Percentiles rank a stretch among this genome's conserved stretches.
Conservation (phyloP, 92 coral and sea anemone species). For the Scolanthus callimorphus region DNA sequence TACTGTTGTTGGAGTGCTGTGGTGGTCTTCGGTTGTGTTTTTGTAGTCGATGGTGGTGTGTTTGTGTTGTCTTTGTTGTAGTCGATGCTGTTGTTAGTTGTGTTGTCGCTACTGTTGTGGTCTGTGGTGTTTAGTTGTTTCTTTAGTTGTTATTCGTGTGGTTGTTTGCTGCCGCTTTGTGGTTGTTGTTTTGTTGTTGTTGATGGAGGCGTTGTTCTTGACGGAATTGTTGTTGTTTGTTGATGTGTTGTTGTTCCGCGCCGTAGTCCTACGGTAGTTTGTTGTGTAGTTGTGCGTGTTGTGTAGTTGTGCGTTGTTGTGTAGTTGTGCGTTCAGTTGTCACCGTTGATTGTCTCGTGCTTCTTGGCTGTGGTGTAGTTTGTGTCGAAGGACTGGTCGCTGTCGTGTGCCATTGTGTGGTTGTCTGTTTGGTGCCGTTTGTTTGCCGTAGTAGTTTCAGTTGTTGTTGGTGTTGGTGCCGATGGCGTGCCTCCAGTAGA, state of each 20-base stretch:
- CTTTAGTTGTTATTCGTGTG: not conserved
- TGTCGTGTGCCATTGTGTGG: no score
- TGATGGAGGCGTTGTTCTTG: conserved; percentile 10
- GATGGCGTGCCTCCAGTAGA: not conserved
- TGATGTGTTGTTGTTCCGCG: not conserved
- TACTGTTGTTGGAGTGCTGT: no score
- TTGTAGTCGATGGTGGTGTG: not conserved
- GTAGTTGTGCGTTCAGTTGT: not conserved
- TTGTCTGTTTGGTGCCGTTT: no score
- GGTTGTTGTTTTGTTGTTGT: conserved; percentile 14
- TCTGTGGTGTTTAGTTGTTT: not conserved
- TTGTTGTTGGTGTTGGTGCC: not conserved
- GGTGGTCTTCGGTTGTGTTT: not conserved
- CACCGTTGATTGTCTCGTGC: not conserved
- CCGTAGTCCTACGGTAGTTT: not conserved
- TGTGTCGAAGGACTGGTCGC: no score
- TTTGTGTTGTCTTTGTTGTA: not conserved
- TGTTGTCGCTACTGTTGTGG: conserved; percentile 5
- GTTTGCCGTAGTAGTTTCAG: not conserved
- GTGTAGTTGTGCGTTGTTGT: conserved; percentile 4
- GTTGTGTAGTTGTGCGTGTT: conserved; percentile 7
- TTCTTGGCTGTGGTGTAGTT: not conserved
- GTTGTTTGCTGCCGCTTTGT: conserved; percentile 6
- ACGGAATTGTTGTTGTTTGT: conserved; percentile 5
- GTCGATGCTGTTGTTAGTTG: conserved; percentile 6